A percentile compares a stretch with the other conserved stretches of the same genome.
Evolutionary conservation across 2,888 invertebrate genomes (phyloP).

Genomic region (Anorthoa munda): DNA sequence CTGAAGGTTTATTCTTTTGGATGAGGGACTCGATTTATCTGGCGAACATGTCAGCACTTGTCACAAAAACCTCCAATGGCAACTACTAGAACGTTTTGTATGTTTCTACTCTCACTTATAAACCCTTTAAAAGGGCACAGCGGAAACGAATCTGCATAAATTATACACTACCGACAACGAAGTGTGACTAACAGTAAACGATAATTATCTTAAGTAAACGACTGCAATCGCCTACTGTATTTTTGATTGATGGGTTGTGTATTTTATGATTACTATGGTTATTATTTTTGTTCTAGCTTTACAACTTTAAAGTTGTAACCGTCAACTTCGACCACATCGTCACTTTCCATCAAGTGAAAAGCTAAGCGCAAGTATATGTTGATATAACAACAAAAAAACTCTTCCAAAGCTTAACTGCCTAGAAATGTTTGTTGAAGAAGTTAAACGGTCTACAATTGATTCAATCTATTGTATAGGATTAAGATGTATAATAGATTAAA

Average conservation of each 20-base stretch:
- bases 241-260: conserved; percentile 21
- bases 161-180: neutral
- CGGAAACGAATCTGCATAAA: conserved; percentile 42
- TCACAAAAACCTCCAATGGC: neutral
- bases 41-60: too few species aligned
- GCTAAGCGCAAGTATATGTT: too few species aligned
- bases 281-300: neutral
- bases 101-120: neutral
- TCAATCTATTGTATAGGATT: too few species aligned
- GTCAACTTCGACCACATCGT: too few species aligned
- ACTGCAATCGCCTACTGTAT: conserved; percentile 17
- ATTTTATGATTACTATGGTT: conserved; percentile 6
- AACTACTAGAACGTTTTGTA: neutral
- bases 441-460: too few species aligned
- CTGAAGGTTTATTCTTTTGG: too few species aligned
- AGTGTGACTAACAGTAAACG: conserved; percentile 35
- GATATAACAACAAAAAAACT: too few species aligned
- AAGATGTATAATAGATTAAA: too few species aligned
- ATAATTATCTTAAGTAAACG: conserved; percentile 40
- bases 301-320: too few species aligned
- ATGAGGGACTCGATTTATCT: neutral
- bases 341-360: too few species aligned
- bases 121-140: conserved; percentile 8
- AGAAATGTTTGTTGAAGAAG: too few species aligned
- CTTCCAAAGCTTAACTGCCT: too few species aligned